Evolutionary conservation across 2,797 vertebrate genomes (phyloP).

Genomic region (Clarias fuscus): DNA sequence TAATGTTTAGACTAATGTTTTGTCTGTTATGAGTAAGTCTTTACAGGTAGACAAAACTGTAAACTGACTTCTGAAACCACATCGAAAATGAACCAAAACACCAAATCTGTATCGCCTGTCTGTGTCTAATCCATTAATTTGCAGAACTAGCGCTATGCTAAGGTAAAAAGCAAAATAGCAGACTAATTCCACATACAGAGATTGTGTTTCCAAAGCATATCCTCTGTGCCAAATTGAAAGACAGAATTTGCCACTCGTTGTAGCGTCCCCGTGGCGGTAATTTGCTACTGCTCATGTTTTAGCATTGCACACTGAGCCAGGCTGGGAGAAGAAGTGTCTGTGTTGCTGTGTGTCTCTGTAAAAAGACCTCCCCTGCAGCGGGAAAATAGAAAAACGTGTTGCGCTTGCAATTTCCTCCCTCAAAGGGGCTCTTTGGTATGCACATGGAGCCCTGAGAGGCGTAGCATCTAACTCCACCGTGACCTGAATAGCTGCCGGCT

Average conservation of each 20-base stretch:
- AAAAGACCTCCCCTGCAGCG: constrained; percentile 32
- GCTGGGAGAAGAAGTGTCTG: constrained; percentile 2
- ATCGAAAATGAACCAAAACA: constrained; percentile 7
- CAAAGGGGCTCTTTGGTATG: constrained; percentile 52
- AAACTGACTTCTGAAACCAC: background rate
- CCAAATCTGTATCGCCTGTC: background rate
- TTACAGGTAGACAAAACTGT: background rate
- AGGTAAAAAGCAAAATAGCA: background rate
- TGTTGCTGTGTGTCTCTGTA: constrained; percentile 33
- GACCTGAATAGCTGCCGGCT: constrained; percentile 41
- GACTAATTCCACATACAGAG: background rate
- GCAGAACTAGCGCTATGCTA: background rate
- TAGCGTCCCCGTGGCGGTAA: background rate
- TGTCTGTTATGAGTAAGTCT: background rate
- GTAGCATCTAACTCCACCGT: constrained; percentile 34
- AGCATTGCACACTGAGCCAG: constrained; percentile 16
- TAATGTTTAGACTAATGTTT: background rate
- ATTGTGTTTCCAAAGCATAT: constrained; percentile 15
- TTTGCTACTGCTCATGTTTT: constrained; percentile 3
- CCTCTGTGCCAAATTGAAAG: constrained; percentile 10
- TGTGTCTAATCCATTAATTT: background rate
- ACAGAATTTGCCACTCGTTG: background rate
- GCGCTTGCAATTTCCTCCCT: constrained; percentile 31
- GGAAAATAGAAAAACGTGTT: constrained; percentile 41
- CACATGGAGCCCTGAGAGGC: constrained; percentile 25